Evolutionary conservation across 1,140 invertebrate genomes (phyloP).

Genomic region (Macrosteles quadrilineatus): DNA sequence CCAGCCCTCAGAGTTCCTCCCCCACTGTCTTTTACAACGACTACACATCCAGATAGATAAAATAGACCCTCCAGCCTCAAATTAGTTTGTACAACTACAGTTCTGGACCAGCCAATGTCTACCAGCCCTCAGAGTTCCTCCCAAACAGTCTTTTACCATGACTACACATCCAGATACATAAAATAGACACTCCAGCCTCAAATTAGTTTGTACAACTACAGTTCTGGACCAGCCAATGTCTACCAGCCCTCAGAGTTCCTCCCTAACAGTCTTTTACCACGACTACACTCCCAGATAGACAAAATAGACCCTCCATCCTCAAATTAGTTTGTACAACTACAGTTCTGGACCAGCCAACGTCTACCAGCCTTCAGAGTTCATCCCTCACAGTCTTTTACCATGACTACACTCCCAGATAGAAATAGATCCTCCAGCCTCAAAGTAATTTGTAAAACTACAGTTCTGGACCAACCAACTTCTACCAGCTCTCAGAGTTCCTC

Average conservation of each 20-base stretch:
- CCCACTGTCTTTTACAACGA: background rate
- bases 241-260: background rate
- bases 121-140: no score
- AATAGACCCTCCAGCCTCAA: no score
- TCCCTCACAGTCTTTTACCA: background rate
- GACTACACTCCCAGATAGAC: slow-evolving; percentile 2
- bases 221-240: background rate
- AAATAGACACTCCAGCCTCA: no score
- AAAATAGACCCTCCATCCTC: no score
- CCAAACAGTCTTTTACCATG: no score
- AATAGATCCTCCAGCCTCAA: background rate
- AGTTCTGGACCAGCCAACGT: no score
- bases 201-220: no score
- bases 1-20: background rate
- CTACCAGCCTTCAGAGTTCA: background rate
- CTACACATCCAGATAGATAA: no score
- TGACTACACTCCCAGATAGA: no score
- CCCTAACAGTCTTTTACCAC: background rate
- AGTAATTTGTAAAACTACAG: background rate
- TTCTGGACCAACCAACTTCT: background rate
- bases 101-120: no score
- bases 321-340: background rate
- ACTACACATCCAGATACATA: no score
- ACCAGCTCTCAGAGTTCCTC: background rate
- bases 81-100: background rate